Base-by-base conservation (phyloP, 2,888 invertebrate genomes). In the Ryuthela nishihirai region DNA sequence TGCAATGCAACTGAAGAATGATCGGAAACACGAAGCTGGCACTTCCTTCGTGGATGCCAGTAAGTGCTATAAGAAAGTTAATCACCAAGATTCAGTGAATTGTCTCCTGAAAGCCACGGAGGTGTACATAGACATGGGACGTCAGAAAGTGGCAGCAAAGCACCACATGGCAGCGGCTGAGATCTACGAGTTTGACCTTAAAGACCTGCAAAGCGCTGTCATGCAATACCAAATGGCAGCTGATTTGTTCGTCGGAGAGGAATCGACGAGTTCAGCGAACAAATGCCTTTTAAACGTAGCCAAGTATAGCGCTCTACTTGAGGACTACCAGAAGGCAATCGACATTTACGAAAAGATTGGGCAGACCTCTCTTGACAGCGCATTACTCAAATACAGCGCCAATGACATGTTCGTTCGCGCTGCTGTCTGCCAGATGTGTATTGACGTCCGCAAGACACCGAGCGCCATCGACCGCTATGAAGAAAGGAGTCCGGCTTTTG, bases 121-220 rank as follows among this genome's bases (percentile, higher is more conserved):
- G 63, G 77, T 80, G 47, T 80, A 78, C 67, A 77, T 77, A 48
- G 79, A 79, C 59, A 78, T 79, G 77, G 77, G 77, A 12, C 66
- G 76, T 25, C 76, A 80, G 66, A 76, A 74, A 18, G 78, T 79
- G 68, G 79, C 80, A 18, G 79, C 79, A 35, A 80, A 79, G 66
- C 75, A 77, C 63, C 79, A 79, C 67, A 72, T 75, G 4, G 73
- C 74, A 21, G 74, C 78, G 26, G 79, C 77, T 20, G 79, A 79
- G 65, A 72, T 80, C 17, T 79, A 74, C 69, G 79, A 80, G 66
- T n/a, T n/a, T n/a, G 70, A 72, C 32, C n/a, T n/a, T n/a, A n/a
- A n/a, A n/a, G n/a, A n/a, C n/a, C n/a, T n/a, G n/a, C n/a, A n/a
- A n/a, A n/a, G n/a, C n/a, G n/a, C n/a, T n/a, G n/a, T n/a, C n/a